Percentiles rank a stretch among this genome's conserved stretches.
Conservation (phyloP, 64 coral and sea anemone genomes). For the Catalaphyllia jardinei region DNA sequence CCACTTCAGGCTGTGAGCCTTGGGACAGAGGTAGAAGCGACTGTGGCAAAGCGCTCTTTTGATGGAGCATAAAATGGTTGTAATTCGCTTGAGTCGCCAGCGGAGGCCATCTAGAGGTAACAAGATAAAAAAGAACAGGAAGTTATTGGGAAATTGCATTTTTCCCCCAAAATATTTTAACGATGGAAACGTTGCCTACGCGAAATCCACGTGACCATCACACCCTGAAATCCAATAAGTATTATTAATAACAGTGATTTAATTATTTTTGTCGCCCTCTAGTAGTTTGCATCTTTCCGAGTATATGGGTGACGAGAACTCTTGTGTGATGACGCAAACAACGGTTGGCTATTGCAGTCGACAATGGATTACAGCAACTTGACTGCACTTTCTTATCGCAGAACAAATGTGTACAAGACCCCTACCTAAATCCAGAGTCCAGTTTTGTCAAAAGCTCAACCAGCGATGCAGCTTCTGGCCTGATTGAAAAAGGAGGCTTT, state of each 20-base stretch:
- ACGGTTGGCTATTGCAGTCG: background rate
- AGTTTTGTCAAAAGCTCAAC: conserved; percentile 33
- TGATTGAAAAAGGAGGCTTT: background rate
- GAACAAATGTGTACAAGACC: background rate
- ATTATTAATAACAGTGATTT: no score
- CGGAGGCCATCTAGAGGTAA: background rate
- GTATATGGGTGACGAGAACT: no score
- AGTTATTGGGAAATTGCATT: no score
- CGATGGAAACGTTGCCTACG: background rate
- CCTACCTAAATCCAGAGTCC: conserved; percentile 13
- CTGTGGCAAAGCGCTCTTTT: background rate
- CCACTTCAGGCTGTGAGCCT: background rate
- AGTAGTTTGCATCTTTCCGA: no score
- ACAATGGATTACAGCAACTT: background rate
- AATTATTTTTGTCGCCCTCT: no score
- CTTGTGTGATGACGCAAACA: no score
- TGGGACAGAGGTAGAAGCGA: background rate
- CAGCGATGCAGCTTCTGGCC: conserved; percentile 6
- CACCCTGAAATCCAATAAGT: no score
- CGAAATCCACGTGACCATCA: no score
- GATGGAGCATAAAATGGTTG: background rate
- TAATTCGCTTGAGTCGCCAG: background rate
- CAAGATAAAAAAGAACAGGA: background rate
- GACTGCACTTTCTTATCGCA: background rate
- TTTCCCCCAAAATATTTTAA: no score